phyloP scores from a whole-genome alignment of 2,113 vertebrate species.

The Lucifuga dentata region DNA sequence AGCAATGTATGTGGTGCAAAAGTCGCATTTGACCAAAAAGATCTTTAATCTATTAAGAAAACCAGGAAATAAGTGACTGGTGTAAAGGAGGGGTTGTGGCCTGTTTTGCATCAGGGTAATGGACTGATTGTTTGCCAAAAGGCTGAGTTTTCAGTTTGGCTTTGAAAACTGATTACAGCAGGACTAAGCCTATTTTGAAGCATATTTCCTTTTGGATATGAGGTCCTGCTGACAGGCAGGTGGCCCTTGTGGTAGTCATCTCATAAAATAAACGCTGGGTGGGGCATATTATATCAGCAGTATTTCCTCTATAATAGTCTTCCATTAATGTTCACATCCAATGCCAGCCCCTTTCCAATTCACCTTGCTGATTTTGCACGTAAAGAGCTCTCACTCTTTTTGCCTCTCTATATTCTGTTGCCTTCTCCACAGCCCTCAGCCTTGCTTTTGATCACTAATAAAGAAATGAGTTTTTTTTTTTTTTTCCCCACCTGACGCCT shows the following conservation, averaged over 20 bases:
- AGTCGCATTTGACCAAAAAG: constrained; percentile 18
- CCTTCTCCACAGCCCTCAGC: constrained; percentile 1
- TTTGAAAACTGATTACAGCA: constrained; percentile 45
- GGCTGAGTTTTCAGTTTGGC: constrained; percentile 41
- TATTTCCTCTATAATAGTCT: constrained; percentile 60
- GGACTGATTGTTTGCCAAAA: constrained; percentile 43
- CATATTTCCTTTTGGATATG: constrained; percentile 55
- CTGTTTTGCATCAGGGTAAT: constrained; percentile 50
- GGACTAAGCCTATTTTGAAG: constrained; percentile 47
- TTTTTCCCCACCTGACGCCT: constrained; percentile 33
- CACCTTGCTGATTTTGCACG: constrained; percentile 56
- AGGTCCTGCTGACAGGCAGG: constrained; percentile 62
- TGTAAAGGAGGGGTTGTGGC: constrained; percentile 7
- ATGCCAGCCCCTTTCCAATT: constrained; percentile 40
- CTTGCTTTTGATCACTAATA: constrained; percentile 23
- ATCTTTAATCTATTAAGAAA: constrained; percentile 13
- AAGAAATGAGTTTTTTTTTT: constrained; percentile 37
- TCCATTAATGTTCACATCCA: constrained; percentile 46
- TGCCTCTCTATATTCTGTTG: too few relatives aligned
- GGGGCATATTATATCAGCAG: constrained; percentile 40
- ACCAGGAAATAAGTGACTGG: constrained; percentile 28
- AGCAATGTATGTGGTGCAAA: constrained; percentile 9
- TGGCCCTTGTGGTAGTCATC: constrained; percentile 48
- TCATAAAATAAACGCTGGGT: constrained; percentile 59
- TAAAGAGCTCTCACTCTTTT: constrained; percentile 4